Evolutionary conservation across 2,113 vertebrate genomes (phyloP), one percentile per base, ranked within the genome.

Genomic region (Thalassarche chlororhynchos): DNA sequence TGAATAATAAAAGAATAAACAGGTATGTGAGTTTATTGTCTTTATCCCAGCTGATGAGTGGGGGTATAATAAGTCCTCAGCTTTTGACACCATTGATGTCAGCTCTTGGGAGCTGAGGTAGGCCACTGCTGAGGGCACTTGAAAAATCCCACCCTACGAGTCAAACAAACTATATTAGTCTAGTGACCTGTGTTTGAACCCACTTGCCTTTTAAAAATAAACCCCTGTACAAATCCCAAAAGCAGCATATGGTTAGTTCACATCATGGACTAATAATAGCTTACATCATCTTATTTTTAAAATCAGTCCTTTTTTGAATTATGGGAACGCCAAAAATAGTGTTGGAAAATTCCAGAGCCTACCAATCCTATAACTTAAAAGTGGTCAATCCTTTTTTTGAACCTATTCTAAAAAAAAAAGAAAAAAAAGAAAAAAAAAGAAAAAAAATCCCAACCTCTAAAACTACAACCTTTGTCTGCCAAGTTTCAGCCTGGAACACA

Each of bases 401-500:
- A 87, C 36, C 20, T 86, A 42, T 87, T 95, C 46, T 36, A 77
- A 96, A 94, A 90, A 88, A 81, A 71, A 78, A 93, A 72, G 38
- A 38, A 84, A 91, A 91, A 57, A 88, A 86, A 90, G 71, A 46
- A 83, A 86, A 66, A 93, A 51, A 77, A 77, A 89, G 64, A 69
- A 86, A 93, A 77, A 88, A 88, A 92, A 68, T n/a, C 68, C 15
- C n/a, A 96, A 1, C 57, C 32, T 95, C 92, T 98, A 87, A 98
- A 97, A 96, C 89, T 77, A 71, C 90, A 97, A 94, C 70, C 24
- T 97, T 97, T 97, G 83, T 74, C 92, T 98, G 98, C 98, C 98
- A 98, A 95, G 87, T 98, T 97, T 96, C 95, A 95, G 80, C 85
- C 96, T 98, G 96, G 96, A 97, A 96, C 94, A 98, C 46, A 96